Base-by-base conservation (phyloP, 2,113 vertebrate species). In the Caloenas nicobarica region DNA sequence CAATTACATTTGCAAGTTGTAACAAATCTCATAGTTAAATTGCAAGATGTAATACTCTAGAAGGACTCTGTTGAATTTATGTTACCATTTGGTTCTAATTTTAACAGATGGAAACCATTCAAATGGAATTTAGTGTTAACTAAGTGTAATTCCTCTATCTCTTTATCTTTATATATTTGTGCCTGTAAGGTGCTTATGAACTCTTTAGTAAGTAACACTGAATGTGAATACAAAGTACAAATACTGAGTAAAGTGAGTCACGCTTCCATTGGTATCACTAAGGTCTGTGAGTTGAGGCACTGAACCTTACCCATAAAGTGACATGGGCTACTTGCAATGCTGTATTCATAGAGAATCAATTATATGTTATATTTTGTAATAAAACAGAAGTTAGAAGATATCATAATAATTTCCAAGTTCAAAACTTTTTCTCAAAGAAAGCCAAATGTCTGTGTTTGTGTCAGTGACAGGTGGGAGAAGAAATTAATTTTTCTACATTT, bases 101-200 rank as follows among this genome's bases (percentile, higher is more conserved):
- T 91, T 78, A 91, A 70, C 56, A 86, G 10, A 26, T 65, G 28
- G 50, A 89, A 93, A 83, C 4, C 0, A 86, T 34, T 86, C 56
- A 65, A 86, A 92, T 36, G 18, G 62, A 91, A 88, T 76, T 82
- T 50, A 86, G 17, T 70, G 54, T 91, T 83, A 82, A 70, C 17
- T 58, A 86, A 61, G 38, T 66, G 29, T 25, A 93, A 89, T 61
- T 50, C 50, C 25, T 74, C 61, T 68, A 68, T 50, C 62, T 73
- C 66, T 65, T 54, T 89, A 54, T 57, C 61, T 76, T 40, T n/a
- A 71, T 48, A 12, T 28, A 83, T 71, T 80, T 90, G 60, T 60
- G 29, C 24, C 51, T 81, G 17, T 46, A 84, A 83, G 46, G 42
- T 74, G 22, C 10, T 10, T 70, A 38, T 38, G 44, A 76, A 34